Evolutionary conservation across 2,888 invertebrate species (phyloP).

Genomic region (Drosophila nr. medialis): DNA sequence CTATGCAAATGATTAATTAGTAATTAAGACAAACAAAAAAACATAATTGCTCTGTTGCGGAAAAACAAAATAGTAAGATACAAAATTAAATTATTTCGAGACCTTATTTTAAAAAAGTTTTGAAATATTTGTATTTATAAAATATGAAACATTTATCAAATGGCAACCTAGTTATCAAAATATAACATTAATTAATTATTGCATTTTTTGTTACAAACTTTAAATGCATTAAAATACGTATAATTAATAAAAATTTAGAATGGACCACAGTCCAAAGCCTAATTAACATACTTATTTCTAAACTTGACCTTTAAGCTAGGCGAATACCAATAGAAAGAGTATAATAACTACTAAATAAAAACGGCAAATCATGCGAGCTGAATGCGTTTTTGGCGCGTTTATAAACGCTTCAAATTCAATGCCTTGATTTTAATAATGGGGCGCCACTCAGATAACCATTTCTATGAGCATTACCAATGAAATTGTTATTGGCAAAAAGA

Average conservation of each 20-base stretch:
- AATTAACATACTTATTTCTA: constrained; percentile 26
- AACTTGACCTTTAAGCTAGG: constrained; percentile 47
- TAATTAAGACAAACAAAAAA: constrained; percentile 9
- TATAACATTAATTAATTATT: background rate
- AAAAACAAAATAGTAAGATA: background rate
- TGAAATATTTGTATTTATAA: background rate
- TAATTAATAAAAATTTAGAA: background rate
- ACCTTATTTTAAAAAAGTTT: background rate
- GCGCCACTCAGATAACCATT: constrained; percentile 16
- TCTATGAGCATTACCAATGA: constrained; percentile 37
- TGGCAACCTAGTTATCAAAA: background rate
- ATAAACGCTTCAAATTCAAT: constrained; percentile 45
- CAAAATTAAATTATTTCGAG: background rate
- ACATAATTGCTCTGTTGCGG: constrained; percentile 30
- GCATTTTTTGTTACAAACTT: background rate
- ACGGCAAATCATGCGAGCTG: constrained; percentile 48
- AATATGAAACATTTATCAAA: background rate
- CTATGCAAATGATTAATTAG: constrained; percentile 32
- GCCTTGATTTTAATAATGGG: constrained; percentile 23
- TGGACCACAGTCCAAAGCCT: constrained; percentile 3
- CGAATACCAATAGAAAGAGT: constrained; percentile 10
- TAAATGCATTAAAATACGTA: background rate
- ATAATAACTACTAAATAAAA: constrained; percentile 21
- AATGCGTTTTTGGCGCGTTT: constrained; percentile 47
- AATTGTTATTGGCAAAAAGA: constrained; percentile 41